These are phyloP conservation scores for Laticauda colubrina DNA, from an alignment of 2,113 vertebrate species.

Conservation along the genomic window DNA sequence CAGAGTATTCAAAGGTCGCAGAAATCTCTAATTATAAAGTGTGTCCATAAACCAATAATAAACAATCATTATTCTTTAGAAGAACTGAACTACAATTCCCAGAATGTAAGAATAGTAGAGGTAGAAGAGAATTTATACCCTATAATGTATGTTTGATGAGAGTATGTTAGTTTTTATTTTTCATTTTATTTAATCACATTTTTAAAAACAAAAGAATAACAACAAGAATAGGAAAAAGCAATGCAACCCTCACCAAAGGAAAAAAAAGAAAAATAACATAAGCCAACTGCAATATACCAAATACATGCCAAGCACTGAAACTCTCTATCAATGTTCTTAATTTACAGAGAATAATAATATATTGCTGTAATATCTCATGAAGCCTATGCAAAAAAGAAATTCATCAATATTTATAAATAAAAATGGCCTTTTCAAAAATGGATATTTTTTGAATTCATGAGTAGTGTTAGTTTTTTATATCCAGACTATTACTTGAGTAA, in stretches of 20 bases:
- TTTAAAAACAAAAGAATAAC: background rate
- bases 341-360: background rate
- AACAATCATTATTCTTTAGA: background rate
- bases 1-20: background rate
- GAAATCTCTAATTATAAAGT: background rate
- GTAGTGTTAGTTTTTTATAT: background rate
- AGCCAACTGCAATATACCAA: background rate
- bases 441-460: background rate
- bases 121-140: constrained; percentile 6
- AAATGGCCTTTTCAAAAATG: background rate
- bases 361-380: background rate
- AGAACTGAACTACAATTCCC: background rate
- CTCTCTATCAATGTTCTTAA: background rate
- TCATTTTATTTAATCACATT: background rate
- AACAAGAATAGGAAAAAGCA: background rate
- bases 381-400: background rate
- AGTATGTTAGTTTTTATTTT: background rate
- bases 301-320: background rate
- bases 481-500: background rate
- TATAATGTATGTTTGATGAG: background rate
- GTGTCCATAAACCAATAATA: background rate
- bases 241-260: background rate
- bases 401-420: background rate
- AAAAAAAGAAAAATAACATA: background rate
- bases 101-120: background rate